phyloP scores from a whole-genome alignment of 2,113 vertebrate species.

The Sorex araneus region DNA sequence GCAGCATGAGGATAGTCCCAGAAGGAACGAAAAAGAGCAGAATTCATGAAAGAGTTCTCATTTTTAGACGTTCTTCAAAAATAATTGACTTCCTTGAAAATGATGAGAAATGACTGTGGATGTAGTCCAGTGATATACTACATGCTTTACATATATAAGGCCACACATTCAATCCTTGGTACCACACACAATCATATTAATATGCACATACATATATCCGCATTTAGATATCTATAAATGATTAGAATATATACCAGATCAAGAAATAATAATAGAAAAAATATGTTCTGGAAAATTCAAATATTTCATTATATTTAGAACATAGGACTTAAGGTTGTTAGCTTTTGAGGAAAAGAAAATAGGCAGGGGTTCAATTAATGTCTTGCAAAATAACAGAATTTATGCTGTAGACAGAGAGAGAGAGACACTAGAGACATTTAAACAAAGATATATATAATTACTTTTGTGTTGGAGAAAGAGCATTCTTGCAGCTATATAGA shows the following conservation, averaged over 20 bases:
- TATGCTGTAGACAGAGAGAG: neutral
- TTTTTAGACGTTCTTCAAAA: slow-evolving; percentile 5
- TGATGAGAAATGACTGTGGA: neutral
- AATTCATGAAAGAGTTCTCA: neutral
- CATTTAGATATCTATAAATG: no score
- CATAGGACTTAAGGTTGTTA: neutral
- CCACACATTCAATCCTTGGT: no score
- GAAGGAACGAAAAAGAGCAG: neutral
- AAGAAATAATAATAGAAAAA: neutral
- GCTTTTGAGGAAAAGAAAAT: neutral
- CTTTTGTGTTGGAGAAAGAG: neutral
- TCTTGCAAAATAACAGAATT: neutral
- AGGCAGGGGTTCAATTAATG: neutral
- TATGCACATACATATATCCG: no score
- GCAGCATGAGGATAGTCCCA: neutral
- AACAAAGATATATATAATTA: neutral
- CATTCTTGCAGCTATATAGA: neutral
- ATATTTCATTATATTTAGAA: neutral
- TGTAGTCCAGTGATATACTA: no score
- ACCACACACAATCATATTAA: no score
- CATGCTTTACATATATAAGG: no score
- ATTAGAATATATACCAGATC: neutral
- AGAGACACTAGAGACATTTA: neutral
- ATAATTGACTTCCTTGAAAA: neutral
- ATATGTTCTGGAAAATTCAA: neutral